Evolutionary conservation across 2,113 vertebrate genomes (phyloP).

Genomic region (Nothobranchius kuhntae): DNA sequence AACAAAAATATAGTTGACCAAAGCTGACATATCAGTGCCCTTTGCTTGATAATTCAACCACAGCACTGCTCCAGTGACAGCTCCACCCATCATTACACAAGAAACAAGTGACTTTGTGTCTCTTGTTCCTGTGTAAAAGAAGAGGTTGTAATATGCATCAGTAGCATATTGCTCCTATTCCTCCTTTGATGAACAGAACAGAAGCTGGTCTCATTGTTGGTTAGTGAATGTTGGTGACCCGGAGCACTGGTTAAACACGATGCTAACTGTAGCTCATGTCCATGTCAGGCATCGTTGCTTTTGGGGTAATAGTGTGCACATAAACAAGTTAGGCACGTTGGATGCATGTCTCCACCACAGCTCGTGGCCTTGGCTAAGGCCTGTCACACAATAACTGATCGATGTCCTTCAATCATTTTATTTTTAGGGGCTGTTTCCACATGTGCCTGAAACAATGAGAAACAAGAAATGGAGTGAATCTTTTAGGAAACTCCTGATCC

Average conservation of each 20-base stretch:
- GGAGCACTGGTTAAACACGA: slow-evolving; percentile 40
- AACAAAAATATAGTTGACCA: too few relatives aligned
- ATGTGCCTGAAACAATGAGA: slow-evolving; percentile 27
- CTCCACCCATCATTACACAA: slow-evolving; percentile 1
- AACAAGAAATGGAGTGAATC: slow-evolving; percentile 15
- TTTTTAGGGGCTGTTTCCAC: slow-evolving; percentile 11
- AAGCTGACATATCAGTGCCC: too few relatives aligned
- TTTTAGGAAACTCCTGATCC: slow-evolving; percentile 25
- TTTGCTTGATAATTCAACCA: not conserved
- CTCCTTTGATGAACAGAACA: slow-evolving; percentile 38
- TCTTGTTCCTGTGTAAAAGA: slow-evolving; percentile 19
- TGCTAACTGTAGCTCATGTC: slow-evolving; percentile 42
- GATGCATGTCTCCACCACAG: slow-evolving; percentile 33
- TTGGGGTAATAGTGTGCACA: not conserved
- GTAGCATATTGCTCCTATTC: slow-evolving; percentile 9
- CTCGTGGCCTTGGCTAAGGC: slow-evolving; percentile 24
- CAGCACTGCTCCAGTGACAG: slow-evolving; percentile 17
- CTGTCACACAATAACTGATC: slow-evolving; percentile 52
- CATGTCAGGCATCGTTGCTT: slow-evolving; percentile 9
- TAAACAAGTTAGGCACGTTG: slow-evolving; percentile 22
- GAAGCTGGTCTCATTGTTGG: too few relatives aligned
- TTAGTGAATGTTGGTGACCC: slow-evolving; percentile 38
- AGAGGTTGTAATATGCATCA: slow-evolving; percentile 7
- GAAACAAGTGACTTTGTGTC: slow-evolving; percentile 4
- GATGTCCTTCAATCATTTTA: slow-evolving; percentile 12